phyloP scores from a whole-genome alignment of 2,888 invertebrate species.

The Diploptera punctata region DNA sequence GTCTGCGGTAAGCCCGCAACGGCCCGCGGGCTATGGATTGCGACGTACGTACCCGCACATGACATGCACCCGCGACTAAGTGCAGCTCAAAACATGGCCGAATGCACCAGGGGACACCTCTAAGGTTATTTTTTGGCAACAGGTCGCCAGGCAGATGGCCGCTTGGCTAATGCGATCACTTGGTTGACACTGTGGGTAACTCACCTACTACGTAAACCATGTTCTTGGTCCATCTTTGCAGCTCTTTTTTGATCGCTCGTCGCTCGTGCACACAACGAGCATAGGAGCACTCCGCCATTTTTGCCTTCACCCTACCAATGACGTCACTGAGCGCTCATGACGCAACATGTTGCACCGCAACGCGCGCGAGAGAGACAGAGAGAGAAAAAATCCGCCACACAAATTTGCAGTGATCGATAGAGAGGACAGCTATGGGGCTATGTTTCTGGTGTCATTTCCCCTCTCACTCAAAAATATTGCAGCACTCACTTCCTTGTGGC shows the following conservation, averaged over 20 bases:
- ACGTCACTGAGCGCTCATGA: constrained; percentile 47
- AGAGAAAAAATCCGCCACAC: neutral
- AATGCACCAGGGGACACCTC: constrained; percentile 36
- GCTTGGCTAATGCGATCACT: too few relatives aligned
- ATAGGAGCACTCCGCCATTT: constrained; percentile 91
- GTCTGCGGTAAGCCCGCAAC: constrained; percentile 18
- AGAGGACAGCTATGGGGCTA: neutral
- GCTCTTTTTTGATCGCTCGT: constrained; percentile 84
- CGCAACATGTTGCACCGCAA: constrained; percentile 47
- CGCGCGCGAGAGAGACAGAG: neutral
- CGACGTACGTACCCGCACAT: neutral
- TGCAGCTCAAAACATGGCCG: constrained; percentile 24
- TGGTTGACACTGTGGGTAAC: too few relatives aligned
- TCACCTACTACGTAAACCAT: constrained; percentile 90
- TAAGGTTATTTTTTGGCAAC: constrained; percentile 36
- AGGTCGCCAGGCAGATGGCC: too few relatives aligned
- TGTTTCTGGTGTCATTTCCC: neutral
- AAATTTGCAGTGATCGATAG: constrained; percentile 14
- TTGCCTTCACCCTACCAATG: constrained; percentile 51
- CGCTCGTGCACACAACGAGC: constrained; percentile 89
- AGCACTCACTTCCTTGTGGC: constrained; percentile 25
- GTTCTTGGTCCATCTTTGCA: constrained; percentile 90
- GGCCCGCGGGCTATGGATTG: neutral
- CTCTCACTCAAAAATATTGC: constrained; percentile 32
- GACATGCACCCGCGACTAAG: neutral